phyloP scores from a whole-genome alignment of 1,140 invertebrate species.

The Brachionus paranguensis region DNA sequence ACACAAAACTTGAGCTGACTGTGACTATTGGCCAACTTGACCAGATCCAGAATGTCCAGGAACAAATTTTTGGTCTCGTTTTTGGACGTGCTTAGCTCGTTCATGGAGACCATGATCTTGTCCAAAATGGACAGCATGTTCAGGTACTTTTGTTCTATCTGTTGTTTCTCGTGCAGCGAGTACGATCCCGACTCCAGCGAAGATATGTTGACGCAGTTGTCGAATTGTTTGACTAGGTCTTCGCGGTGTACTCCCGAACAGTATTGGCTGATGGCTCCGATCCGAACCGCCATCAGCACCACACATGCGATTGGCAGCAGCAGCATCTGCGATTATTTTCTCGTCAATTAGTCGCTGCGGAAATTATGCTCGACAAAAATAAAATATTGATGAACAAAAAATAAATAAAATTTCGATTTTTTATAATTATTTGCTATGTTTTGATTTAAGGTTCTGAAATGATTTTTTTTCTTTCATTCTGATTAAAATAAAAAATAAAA shows the following conservation, averaged over 20 bases:
- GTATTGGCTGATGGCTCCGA: background rate
- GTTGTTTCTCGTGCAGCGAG: background rate
- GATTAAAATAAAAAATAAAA: background rate
- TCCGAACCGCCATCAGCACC: background rate
- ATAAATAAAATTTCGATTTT: background rate
- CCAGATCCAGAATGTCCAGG: background rate
- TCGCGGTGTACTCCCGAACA: background rate
- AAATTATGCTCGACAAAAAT: background rate
- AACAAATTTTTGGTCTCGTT: background rate
- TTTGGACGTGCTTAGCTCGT: background rate
- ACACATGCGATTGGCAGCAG: background rate
- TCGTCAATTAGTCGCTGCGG: background rate
- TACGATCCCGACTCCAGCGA: background rate
- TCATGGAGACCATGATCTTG: background rate
- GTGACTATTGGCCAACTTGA: background rate
- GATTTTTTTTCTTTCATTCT: background rate
- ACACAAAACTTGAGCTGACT: slow-evolving; percentile 15
- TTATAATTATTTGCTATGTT: background rate
- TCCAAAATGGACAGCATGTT: background rate
- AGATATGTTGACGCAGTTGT: background rate
- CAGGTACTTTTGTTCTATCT: background rate
- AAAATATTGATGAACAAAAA: background rate
- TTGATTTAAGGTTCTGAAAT: background rate
- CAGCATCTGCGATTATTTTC: background rate
- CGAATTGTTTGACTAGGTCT: background rate